phyloP scores from a whole-genome alignment of 2,888 invertebrate species.

The Pegoplata infirma region DNA sequence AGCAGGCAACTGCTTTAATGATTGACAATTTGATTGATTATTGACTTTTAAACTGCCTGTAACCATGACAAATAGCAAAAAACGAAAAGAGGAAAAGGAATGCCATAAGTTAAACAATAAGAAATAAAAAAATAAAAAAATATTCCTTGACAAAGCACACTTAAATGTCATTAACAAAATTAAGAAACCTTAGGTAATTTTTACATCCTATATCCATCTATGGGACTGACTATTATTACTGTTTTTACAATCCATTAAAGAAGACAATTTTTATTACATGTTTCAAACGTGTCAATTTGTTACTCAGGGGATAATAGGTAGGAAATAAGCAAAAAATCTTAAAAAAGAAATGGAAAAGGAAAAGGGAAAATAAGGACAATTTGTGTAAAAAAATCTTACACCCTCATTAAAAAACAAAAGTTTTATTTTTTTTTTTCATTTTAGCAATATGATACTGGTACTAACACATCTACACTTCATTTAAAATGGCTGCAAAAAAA shows the following conservation, averaged over 20 bases:
- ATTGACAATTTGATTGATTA: conserved; percentile 48
- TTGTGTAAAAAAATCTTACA: conserved; percentile 7
- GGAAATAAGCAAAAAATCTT: neutral
- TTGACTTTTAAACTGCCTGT: conserved; percentile 15
- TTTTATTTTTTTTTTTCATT: no score
- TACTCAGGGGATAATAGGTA: conserved; percentile 31
- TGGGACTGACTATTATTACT: neutral
- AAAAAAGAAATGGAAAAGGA: neutral
- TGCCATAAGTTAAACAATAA: no score
- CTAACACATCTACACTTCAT: neutral
- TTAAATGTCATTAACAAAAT: conserved; percentile 55
- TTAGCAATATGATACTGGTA: no score
- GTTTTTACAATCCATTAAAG: conserved; percentile 58
- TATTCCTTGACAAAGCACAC: conserved; percentile 23
- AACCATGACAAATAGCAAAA: no score
- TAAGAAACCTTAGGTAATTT: conserved; percentile 51
- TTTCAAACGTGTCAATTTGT: conserved; percentile 59
- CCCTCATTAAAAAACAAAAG: conserved; percentile 42
- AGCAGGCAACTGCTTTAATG: conserved; percentile 36
- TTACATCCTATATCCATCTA: neutral
- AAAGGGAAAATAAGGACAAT: neutral
- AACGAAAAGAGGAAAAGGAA: no score
- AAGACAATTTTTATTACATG: conserved; percentile 59
- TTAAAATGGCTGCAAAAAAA: neutral
- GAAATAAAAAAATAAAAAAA: neutral